Conservation (phyloP, 2,113 vertebrate species). For the Odobenus rosmarus region DNA sequence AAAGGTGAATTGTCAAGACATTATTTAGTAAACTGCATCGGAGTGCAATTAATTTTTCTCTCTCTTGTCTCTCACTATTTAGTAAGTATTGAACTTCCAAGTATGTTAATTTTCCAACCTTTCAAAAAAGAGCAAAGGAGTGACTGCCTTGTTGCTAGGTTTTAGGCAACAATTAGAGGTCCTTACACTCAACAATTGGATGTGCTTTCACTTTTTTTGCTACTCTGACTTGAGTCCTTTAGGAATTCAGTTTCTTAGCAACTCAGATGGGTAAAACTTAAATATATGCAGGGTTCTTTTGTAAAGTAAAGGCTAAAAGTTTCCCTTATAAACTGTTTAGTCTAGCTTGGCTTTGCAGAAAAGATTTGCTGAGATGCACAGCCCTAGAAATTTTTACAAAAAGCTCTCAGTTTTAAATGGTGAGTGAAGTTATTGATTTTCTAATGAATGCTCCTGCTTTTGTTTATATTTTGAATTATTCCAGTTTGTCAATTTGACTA, state of each 20-base stretch:
- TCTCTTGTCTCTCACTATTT: neutral
- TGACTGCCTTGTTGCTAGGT: constrained; percentile 81
- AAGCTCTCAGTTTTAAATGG: neutral
- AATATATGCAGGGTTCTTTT: constrained; percentile 68
- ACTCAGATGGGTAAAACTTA: constrained; percentile 67
- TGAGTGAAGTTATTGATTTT: neutral
- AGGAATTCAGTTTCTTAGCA: constrained; percentile 83
- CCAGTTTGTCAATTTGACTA: neutral
- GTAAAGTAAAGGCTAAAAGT: constrained; percentile 42
- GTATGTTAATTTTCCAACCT: constrained; percentile 64
- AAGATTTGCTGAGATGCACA: neutral
- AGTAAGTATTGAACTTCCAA: neutral
- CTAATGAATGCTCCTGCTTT: neutral
- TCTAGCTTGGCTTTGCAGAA: constrained; percentile 33
- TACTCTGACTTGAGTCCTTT: constrained; percentile 76
- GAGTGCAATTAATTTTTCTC: neutral
- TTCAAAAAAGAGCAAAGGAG: constrained; percentile 65
- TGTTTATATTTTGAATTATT: neutral
- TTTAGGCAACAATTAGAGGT: constrained; percentile 75
- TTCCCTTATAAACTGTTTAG: neutral
- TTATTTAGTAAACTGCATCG: neutral
- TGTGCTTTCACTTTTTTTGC: constrained; percentile 60
- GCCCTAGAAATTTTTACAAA: neutral
- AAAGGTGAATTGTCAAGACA: neutral
- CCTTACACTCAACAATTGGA: constrained; percentile 63